Evolutionary conservation across 2,888 invertebrate genomes (phyloP).

Genomic region (Trichacis sp.): DNA sequence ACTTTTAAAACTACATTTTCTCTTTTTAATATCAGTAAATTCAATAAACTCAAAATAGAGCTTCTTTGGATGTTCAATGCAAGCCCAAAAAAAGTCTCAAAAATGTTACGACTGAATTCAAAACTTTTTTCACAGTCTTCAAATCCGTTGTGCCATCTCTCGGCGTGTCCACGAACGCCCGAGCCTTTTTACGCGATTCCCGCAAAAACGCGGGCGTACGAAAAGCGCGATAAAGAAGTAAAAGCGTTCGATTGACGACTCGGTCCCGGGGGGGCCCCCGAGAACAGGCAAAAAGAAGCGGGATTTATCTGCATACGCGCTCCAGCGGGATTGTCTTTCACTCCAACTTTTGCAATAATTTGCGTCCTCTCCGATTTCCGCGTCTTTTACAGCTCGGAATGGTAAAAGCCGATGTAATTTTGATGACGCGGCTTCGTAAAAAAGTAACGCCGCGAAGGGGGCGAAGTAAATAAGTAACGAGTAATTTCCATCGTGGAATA

Average conservation of each 20-base stretch:
- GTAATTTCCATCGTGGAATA: conserved; percentile 38
- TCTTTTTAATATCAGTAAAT: too few relatives aligned
- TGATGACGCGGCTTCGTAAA: conserved; percentile 18
- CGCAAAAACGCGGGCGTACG: conserved; percentile 56
- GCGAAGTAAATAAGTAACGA: conserved; percentile 41
- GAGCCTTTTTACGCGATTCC: conserved; percentile 57
- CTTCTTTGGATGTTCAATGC: too few relatives aligned
- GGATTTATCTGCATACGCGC: conserved; percentile 56
- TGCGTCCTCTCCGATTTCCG: too few relatives aligned
- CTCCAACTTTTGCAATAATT: neutral
- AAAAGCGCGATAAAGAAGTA: too few relatives aligned
- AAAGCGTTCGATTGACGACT: too few relatives aligned
- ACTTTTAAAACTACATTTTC: too few relatives aligned
- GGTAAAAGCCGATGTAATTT: neutral
- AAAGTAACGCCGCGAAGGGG: conserved; percentile 30
- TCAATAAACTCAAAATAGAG: too few relatives aligned
- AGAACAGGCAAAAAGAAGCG: neutral
- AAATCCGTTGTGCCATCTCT: conserved; percentile 62
- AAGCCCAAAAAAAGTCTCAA: too few relatives aligned
- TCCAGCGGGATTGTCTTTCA: conserved; percentile 33
- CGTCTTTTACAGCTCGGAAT: neutral
- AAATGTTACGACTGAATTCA: too few relatives aligned
- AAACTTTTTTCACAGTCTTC: too few relatives aligned
- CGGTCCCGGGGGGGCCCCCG: neutral
- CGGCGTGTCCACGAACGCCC: conserved; percentile 55